phyloP scores from a whole-genome alignment of 2,797 vertebrate species.

The Micromesistius poutassou region DNA sequence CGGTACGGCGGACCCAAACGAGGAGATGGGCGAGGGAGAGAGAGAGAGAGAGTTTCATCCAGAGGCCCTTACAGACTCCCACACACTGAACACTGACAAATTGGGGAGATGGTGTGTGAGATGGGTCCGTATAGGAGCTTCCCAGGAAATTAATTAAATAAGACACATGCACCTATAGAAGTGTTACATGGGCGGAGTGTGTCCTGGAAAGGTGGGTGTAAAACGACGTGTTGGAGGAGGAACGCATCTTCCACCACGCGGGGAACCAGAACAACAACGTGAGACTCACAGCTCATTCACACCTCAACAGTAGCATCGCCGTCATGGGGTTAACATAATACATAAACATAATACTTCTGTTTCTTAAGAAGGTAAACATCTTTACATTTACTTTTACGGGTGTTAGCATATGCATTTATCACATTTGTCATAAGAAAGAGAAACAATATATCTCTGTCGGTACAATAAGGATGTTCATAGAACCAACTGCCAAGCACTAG shows the following conservation, averaged over 20 bases:
- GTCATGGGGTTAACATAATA: not conserved
- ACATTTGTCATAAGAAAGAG: too few species aligned
- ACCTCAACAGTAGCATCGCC: not conserved
- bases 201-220: not conserved
- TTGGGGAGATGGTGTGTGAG: not conserved
- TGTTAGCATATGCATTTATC: too few species aligned
- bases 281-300: not conserved
- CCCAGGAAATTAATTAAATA: not conserved
- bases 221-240: not conserved
- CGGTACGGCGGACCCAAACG: not conserved
- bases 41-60: not conserved
- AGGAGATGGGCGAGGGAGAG: not conserved
- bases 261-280: not conserved
- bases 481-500: too few species aligned
- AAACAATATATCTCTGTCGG: too few species aligned
- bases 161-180: not conserved
- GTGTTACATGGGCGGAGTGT: not conserved
- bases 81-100: slow-evolving; percentile 5
- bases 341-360: too few species aligned
- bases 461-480: too few species aligned
- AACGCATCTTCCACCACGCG: not conserved
- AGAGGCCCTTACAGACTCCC: not conserved
- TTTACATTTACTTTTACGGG: not conserved
- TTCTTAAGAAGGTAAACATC: not conserved
- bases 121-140: not conserved